Evolutionary conservation across 2,797 vertebrate species (phyloP).

Genomic region (Steatocranus sp.): DNA sequence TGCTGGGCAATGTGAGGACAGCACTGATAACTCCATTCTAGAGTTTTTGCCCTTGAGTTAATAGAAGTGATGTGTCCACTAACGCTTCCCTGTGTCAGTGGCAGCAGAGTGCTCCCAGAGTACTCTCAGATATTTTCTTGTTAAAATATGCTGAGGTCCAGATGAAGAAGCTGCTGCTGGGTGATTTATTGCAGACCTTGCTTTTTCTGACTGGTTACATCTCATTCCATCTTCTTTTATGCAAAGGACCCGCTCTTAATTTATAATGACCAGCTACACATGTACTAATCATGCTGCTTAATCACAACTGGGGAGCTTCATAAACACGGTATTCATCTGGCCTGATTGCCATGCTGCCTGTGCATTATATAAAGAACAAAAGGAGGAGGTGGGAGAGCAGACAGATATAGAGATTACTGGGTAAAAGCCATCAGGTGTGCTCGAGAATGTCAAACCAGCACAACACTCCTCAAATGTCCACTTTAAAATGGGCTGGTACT

Average conservation of each 20-base stretch:
- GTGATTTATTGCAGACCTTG: background rate
- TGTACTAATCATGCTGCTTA: conserved; percentile 67
- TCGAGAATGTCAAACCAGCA: background rate
- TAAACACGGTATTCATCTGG: conserved; percentile 54
- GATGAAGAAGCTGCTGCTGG: background rate
- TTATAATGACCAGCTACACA: conserved; percentile 61
- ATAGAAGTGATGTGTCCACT: background rate
- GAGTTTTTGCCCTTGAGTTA: background rate
- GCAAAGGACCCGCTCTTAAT: conserved; percentile 36
- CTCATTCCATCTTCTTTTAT: conserved; percentile 21
- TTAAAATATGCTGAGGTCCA: background rate
- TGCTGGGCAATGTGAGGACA: background rate
- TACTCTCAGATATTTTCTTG: background rate
- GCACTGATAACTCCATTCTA: background rate
- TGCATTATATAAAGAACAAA: conserved; percentile 15
- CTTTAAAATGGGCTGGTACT: background rate
- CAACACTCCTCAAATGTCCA: background rate
- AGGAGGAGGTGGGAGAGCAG: background rate
- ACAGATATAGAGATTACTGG: conserved; percentile 3
- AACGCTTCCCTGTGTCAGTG: background rate
- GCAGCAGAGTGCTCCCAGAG: background rate
- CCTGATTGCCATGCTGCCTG: conserved; percentile 35
- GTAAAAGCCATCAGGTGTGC: background rate
- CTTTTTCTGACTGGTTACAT: background rate
- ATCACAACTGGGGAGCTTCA: conserved; percentile 54